phyloP scores from a whole-genome alignment of 1,140 invertebrate genomes.

The Heliconius nattereri region DNA sequence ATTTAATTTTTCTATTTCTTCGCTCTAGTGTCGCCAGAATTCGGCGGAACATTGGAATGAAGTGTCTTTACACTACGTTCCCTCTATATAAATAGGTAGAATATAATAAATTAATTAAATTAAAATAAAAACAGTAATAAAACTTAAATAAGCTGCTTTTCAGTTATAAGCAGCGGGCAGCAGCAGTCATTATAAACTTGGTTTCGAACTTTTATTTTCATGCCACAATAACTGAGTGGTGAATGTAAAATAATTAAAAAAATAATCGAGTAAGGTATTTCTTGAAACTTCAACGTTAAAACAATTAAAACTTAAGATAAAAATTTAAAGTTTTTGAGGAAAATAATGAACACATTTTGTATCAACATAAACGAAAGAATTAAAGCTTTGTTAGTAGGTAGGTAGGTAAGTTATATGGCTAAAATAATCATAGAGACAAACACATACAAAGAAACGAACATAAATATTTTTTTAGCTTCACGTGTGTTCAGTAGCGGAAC shows the following conservation, averaged over 20 bases:
- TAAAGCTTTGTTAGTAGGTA: background rate
- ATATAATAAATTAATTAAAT: no score
- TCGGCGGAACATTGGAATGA: no score
- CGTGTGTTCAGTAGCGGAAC: no score
- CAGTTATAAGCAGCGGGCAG: slow-evolving; percentile 12
- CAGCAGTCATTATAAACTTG: slow-evolving; percentile 31
- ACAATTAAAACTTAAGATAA: background rate
- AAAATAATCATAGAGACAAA: no score
- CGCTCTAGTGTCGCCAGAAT: no score
- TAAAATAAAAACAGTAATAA: no score
- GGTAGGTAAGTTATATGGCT: no score
- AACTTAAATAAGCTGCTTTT: background rate
- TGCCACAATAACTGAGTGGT: slow-evolving; percentile 15
- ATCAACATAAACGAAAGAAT: background rate
- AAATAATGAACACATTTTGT: background rate
- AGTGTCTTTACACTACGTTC: no score
- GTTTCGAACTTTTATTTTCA: slow-evolving; percentile 22
- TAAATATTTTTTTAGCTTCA: no score
- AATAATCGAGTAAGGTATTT: background rate
- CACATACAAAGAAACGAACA: no score
- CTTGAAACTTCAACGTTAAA: background rate
- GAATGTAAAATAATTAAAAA: slow-evolving; percentile 11
- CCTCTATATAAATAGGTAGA: no score
- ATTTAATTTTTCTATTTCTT: no score
- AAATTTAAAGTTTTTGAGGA: background rate